Evolutionary conservation across 2,888 invertebrate genomes (phyloP), one percentile per base, ranked within the genome.

Genomic region (Watsonalla cultraria): DNA sequence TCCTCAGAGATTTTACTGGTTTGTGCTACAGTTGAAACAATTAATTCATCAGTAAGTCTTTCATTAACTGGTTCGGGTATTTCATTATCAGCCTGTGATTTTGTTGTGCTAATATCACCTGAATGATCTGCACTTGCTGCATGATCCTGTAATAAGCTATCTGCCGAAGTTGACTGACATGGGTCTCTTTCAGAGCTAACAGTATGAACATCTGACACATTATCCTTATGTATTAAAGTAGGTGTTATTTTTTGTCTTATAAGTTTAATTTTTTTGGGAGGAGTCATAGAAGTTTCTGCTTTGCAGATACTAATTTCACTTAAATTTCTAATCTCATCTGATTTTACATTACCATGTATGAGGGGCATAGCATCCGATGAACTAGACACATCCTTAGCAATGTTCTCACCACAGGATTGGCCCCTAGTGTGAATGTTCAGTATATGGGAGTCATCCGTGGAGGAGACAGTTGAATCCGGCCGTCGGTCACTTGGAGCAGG

Each of bases 241-340:
- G 81, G 67, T 62, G 65, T 66, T 67, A 68, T 55, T 83, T 85
- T 89, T 78, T 86, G 86, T 76, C 90, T 86, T 74, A 86, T 79
- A 65, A 90, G 83, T 75, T 86, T 90, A 71, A 90, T 88, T 84
- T 84, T 90, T 75, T 85, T 90, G 70, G 78, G 72, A 68, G 88
- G 78, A 82, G 80, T 82, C 61, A 80, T 70, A 54, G 89, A 87
- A 54, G 87, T 85, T 79, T 90, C 90, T 80, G 90, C 88, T 86
- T 87, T 85, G 83, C 89, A 88, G 80, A 89, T 78, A 84, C 82
- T 89, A 73, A 86, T 76, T 80, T 87, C 89, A 80, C 82, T 87
- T 81, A 87, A 68, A 80, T 80, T 84, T 79, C 82, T 86, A 84
- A 82, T 84, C 78, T 86, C 85, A 78, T 86, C 83, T 70, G 80